Conservation (phyloP, 1,140 invertebrate genomes). For the Armadillidium nasatum region DNA sequence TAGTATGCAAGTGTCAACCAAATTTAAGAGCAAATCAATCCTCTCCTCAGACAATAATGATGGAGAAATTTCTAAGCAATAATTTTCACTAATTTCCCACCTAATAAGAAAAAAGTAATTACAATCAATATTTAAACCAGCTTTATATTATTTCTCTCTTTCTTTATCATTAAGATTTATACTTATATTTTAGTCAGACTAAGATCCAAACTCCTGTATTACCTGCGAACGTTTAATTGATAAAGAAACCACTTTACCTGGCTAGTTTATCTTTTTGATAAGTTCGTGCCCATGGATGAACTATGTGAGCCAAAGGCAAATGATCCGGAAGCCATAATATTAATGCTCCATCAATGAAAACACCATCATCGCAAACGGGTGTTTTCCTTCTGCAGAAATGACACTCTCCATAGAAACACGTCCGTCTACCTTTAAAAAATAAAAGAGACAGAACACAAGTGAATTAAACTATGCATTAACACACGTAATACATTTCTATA, state of each 20-base stretch:
- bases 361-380: not conserved
- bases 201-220: no score
- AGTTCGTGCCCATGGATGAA: conserved; percentile 12
- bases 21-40: not conserved
- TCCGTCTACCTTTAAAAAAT: not conserved
- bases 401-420: conserved; percentile 3
- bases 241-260: not conserved
- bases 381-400: conserved; percentile 15
- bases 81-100: not conserved
- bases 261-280: conserved; percentile 6
- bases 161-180: no score
- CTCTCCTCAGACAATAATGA: not conserved
- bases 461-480: no score
- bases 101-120: not conserved
- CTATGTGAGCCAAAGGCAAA: not conserved
- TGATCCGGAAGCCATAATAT: not conserved
- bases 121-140: no score
- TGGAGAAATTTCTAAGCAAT: not conserved
- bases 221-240: no score
- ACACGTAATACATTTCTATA: no score
- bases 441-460: not conserved
- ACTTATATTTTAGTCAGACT: no score
- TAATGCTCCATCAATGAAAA: conserved; percentile 5
- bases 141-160: no score
- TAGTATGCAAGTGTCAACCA: not conserved